These are phyloP conservation scores for Ailurus styani DNA, from an alignment of 2,113 vertebrate species.

Conservation along the genomic window DNA sequence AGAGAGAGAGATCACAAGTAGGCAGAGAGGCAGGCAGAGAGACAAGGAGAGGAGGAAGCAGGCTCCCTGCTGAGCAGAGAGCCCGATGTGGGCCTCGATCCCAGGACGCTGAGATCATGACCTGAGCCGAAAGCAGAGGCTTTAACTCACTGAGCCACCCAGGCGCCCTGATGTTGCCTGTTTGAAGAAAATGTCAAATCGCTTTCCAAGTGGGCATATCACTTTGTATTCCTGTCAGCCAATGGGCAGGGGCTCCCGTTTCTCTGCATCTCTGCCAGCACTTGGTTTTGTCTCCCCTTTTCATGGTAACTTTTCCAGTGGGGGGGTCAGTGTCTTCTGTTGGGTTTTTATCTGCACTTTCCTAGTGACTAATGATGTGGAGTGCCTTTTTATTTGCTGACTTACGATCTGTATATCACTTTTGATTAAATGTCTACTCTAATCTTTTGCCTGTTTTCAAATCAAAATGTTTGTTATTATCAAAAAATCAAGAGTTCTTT, in stretches of 20 bases:
- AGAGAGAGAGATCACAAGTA: too few relatives aligned
- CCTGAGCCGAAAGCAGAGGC: too few relatives aligned
- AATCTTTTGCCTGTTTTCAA: neutral
- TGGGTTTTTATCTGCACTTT: neutral
- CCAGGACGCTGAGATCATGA: too few relatives aligned
- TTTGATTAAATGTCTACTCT: neutral
- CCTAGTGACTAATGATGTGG: neutral
- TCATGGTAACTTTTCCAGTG: neutral
- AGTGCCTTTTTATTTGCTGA: neutral
- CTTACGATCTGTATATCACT: neutral
- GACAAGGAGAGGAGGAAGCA: too few relatives aligned
- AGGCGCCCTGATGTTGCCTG: neutral
- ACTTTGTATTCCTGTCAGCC: neutral
- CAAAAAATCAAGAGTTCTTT: neutral
- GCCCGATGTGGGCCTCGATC: too few relatives aligned
- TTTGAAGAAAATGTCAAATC: neutral
- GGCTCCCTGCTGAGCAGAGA: too few relatives aligned
- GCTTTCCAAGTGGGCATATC: neutral
- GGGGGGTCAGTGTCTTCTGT: too few relatives aligned
- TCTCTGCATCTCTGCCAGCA: too few relatives aligned
- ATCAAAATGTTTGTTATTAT: neutral
- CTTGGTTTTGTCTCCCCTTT: neutral
- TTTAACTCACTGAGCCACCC: too few relatives aligned
- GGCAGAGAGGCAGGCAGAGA: too few relatives aligned
- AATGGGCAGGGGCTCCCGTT: fast-evolving